These are phyloP conservation scores for Heliconius charithonia DNA, from an alignment of 2,888 invertebrate genomes.

Conservation along the genomic window DNA sequence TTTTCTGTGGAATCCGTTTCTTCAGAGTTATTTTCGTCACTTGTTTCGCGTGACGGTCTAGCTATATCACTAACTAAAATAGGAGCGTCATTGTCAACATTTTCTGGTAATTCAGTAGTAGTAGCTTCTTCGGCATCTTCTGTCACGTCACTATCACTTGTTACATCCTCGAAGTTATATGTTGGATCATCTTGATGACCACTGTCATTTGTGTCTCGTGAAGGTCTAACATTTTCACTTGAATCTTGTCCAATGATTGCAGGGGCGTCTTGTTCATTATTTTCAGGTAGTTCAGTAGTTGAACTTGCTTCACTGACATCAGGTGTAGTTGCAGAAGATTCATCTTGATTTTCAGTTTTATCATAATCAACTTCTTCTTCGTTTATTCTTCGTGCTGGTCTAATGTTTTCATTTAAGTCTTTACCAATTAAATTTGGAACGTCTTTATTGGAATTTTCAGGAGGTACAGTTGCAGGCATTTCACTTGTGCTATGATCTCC, in stretches of 20 bases:
- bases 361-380: conserved; percentile 22
- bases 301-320: neutral
- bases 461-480: conserved; percentile 19
- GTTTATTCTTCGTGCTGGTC: conserved; percentile 42
- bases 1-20: neutral
- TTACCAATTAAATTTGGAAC: conserved; percentile 28
- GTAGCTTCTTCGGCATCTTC: neutral
- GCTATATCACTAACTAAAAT: conserved; percentile 23
- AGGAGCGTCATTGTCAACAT: conserved; percentile 31
- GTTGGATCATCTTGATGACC: conserved; percentile 1
- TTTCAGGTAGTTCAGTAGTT: neutral
- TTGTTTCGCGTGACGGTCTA: conserved; percentile 41
- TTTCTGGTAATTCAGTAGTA: conserved; percentile 29
- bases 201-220: neutral
- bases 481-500: conserved; percentile 4
- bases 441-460: conserved; percentile 35
- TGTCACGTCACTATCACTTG: neutral
- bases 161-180: neutral
- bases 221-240: conserved; percentile 8
- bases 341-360: neutral
- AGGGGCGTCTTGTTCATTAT: conserved; percentile 2
- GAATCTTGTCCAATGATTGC: conserved; percentile 7
- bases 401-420: conserved; percentile 35
- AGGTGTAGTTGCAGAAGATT: neutral
- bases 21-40: conserved; percentile 17